phyloP scores from a whole-genome alignment of 1,140 invertebrate genomes.

The Drosophila sulfurigaster region DNA sequence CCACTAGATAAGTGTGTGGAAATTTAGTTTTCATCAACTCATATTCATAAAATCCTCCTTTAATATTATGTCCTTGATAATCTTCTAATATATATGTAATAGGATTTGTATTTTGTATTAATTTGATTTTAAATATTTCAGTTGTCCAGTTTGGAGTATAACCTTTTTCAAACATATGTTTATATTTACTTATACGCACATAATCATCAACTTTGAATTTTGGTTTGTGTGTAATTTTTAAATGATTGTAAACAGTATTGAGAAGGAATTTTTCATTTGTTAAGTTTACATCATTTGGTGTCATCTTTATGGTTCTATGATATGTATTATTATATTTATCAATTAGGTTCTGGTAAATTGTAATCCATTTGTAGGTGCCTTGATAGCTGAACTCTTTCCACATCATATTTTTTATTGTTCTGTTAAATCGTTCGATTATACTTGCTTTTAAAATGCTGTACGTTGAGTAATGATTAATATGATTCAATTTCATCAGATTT shows the following conservation, averaged over 20 bases:
- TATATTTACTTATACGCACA: constrained; percentile 8
- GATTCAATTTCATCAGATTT: constrained; percentile 12
- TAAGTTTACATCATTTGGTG: not conserved
- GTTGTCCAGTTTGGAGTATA: constrained; percentile 85
- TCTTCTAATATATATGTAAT: constrained; percentile 4
- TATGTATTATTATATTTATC: not conserved
- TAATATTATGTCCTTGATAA: not conserved
- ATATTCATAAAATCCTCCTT: constrained; percentile 69
- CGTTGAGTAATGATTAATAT: constrained; percentile 30
- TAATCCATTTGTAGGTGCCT: not conserved
- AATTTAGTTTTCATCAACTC: constrained; percentile 62
- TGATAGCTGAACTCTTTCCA: not conserved
- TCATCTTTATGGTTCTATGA: not conserved
- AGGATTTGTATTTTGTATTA: constrained; percentile 60
- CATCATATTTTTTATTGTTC: constrained; percentile 1
- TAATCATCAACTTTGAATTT: not conserved
- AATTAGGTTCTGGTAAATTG: not conserved
- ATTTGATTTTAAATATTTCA: constrained; percentile 85
- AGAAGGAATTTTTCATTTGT: not conserved
- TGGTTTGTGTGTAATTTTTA: not conserved
- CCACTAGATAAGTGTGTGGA: constrained; percentile 50
- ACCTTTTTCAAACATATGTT: constrained; percentile 82
- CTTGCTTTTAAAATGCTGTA: not conserved
- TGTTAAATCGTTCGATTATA: constrained; percentile 1
- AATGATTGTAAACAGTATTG: not conserved